Evolutionary conservation across 2,888 invertebrate species (phyloP).

Genomic region (Mimumesa dahlbomi): DNA sequence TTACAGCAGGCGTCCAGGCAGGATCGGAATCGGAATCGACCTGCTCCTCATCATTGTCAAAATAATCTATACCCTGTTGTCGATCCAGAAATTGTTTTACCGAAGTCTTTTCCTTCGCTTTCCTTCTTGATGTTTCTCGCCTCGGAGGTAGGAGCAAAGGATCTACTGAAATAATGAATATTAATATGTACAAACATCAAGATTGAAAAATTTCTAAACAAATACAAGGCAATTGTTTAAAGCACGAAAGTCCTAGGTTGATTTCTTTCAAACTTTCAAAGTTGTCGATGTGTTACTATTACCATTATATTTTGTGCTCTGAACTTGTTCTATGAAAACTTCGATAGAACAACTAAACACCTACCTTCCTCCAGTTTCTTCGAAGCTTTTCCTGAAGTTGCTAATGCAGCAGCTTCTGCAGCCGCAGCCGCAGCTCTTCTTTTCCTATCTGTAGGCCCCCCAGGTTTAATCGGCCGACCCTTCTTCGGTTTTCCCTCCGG

Average conservation of each 20-base stretch:
- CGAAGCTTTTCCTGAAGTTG: conserved; percentile 76
- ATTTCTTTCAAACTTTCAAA: too few species aligned
- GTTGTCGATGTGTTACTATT: too few species aligned
- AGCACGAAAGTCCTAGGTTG: too few species aligned
- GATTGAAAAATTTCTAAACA: too few species aligned
- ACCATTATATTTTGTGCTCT: too few species aligned
- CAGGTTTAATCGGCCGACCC: conserved; percentile 80
- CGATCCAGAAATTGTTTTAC: conserved; percentile 81
- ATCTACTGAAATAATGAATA: conserved; percentile 50
- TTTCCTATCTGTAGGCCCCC: conserved; percentile 79
- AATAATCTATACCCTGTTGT: conserved; percentile 73
- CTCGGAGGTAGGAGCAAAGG: conserved; percentile 79
- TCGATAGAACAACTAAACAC: neutral
- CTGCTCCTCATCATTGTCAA: conserved; percentile 83
- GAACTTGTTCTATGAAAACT: too few species aligned
- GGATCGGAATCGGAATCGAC: conserved; percentile 87
- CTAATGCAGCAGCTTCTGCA: conserved; percentile 60
- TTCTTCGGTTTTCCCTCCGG: conserved; percentile 75
- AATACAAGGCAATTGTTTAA: too few species aligned
- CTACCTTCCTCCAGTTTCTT: conserved; percentile 82
- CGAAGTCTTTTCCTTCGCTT: conserved; percentile 85
- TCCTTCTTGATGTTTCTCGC: conserved; percentile 84
- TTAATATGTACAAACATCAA: too few species aligned
- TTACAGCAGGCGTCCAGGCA: conserved; percentile 87
- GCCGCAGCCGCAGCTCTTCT: conserved; percentile 79